Conservation (phyloP, 1,140 invertebrate species). For the Papilio glaucus region DNA sequence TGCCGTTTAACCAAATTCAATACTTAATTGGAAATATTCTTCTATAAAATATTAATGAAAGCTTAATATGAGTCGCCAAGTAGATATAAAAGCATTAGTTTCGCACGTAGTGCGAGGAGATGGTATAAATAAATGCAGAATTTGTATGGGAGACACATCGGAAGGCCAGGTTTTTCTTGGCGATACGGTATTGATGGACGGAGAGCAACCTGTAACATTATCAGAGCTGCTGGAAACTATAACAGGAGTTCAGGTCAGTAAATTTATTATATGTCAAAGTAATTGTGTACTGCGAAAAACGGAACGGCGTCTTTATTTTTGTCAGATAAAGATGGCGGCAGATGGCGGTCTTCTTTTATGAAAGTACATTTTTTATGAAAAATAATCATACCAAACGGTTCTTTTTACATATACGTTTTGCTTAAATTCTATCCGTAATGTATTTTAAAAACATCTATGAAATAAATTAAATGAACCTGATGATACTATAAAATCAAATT, state of each 20-base stretch:
- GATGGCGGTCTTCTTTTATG: no score
- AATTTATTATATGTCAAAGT: slow-evolving; percentile 41
- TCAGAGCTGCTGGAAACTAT: slow-evolving; percentile 69
- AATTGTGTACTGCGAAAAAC: slow-evolving; percentile 67
- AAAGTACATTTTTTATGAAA: no score
- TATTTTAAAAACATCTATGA: no score
- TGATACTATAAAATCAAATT: no score
- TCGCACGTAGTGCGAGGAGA: slow-evolving; percentile 73
- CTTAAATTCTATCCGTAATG: no score
- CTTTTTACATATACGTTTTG: no score
- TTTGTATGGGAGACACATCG: slow-evolving; percentile 75
- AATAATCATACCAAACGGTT: no score
- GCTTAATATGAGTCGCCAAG: slow-evolving; percentile 62
- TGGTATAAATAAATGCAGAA: slow-evolving; percentile 70
- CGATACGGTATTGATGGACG: slow-evolving; percentile 76
- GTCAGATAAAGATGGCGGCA: no score
- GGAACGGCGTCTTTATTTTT: slow-evolving; percentile 63
- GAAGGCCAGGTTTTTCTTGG: slow-evolving; percentile 72
- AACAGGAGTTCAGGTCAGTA: slow-evolving; percentile 72
- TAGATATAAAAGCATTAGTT: slow-evolving; percentile 73
- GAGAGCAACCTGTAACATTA: slow-evolving; percentile 66
- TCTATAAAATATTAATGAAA: slow-evolving; percentile 3
- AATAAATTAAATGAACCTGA: no score
- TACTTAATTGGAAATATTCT: background rate
- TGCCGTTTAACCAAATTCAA: slow-evolving; percentile 9